Conservation (phyloP, 2,797 vertebrate genomes). For the Anguilla megastoma region DNA sequence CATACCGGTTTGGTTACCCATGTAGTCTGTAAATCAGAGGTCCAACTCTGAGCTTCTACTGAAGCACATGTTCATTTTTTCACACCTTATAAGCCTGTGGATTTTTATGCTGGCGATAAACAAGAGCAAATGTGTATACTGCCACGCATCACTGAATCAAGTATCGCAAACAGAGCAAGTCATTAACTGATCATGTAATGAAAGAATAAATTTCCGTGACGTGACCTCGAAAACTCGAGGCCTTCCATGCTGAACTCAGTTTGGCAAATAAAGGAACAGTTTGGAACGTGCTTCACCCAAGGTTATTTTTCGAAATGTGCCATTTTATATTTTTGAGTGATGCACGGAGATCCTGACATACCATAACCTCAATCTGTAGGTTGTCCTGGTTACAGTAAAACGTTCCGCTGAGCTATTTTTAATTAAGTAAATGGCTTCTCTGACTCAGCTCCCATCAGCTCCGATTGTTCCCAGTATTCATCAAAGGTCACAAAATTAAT, state of each 20-base stretch:
- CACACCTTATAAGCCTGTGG: not conserved
- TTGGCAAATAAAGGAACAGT: not conserved
- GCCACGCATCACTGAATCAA: not conserved
- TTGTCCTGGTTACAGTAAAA: not conserved
- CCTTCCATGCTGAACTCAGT: not conserved
- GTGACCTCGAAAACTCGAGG: not conserved
- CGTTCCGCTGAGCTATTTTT: not conserved
- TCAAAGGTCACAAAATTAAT: conserved; percentile 10
- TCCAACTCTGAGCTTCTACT: not conserved
- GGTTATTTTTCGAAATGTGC: not conserved
- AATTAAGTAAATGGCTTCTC: not conserved
- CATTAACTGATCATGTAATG: not conserved
- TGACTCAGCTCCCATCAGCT: not conserved
- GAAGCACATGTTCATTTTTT: not conserved
- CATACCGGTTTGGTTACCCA: not conserved
- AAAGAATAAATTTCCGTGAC: not conserved
- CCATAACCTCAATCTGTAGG: not conserved
- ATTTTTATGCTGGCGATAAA: not conserved
- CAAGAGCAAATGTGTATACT: not conserved
- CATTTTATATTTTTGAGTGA: not conserved
- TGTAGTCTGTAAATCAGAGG: not conserved
- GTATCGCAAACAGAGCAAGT: not conserved
- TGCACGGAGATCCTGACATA: not conserved
- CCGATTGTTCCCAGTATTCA: not conserved
- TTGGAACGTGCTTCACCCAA: not conserved